Evolutionary conservation across 2,797 vertebrate genomes (phyloP), one percentile per base, ranked within the genome.

Genomic region (Gymnodraco acuticeps): DNA sequence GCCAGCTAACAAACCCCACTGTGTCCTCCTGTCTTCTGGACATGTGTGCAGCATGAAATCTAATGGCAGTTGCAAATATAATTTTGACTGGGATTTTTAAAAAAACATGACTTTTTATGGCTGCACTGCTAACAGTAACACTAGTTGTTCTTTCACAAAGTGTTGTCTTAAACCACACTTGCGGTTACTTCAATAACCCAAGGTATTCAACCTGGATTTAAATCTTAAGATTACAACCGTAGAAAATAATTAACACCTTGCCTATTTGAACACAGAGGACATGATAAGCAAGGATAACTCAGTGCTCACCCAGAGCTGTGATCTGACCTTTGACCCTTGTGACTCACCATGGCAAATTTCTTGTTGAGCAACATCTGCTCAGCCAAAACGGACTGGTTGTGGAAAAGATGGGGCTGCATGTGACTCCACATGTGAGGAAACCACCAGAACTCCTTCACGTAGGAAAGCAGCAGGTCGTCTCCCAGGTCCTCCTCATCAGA

Each of bases 341-440:
- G 90, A 96, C 96, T 97, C 95, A 99, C 98, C 88, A 97, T 94
- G 81, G 98, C 98, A 78, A 99, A 99, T 92, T 96, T 98, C 95
- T 96, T 97, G 95, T 99, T 99, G 89, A 99, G 95, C 85, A 97
- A 94, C 98, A 99, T 99, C 95, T 99, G 98, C 91, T 99, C 98
- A 0, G 98, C 97, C 0, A 99, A 93, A 84, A 99, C 98, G 0
- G 97, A 98, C 92, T 99, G 97, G 93, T 99, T 99, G 93, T 99
- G 98, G 94, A 99, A 99, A 52, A 99, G 96, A 86, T 99, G 98
- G 15, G 97, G 97, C 85, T 98, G 97, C 96, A 98, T 97, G 80
- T 98, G 97, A 64, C 96, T 98, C 97, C 96, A 98, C 97, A 98
- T 98, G 74, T 98, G 97, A 59, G 97, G 97, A 64, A 98, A 98